These are phyloP conservation scores for Erebia epiphron DNA, from an alignment of 2,888 invertebrate species.

Conservation along the genomic window DNA sequence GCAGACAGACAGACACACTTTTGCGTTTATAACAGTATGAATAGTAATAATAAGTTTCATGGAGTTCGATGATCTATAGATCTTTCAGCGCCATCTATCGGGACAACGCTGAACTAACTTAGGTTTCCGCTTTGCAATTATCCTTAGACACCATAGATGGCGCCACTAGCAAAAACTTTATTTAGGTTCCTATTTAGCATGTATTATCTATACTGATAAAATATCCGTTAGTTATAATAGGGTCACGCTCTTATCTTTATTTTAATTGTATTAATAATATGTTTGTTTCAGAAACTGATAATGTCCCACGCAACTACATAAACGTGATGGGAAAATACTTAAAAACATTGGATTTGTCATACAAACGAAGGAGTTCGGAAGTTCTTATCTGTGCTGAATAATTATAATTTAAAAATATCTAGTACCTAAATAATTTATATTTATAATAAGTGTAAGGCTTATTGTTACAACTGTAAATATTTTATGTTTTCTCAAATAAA, in stretches of 20 bases:
- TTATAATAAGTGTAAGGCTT: neutral
- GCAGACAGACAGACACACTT: no score
- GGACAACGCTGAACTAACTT: neutral
- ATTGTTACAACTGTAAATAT: neutral
- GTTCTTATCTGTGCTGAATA: neutral
- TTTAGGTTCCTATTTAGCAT: neutral
- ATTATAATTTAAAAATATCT: neutral
- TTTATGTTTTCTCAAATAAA: neutral
- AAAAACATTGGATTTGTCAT: neutral
- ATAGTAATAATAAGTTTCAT: no score
- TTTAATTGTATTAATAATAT: constrained; percentile 9
- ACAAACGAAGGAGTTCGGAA: neutral
- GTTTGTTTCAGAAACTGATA: constrained; percentile 80
- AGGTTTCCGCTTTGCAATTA: neutral
- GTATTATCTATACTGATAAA: neutral
- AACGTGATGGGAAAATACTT: constrained; percentile 10
- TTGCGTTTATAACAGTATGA: no score
- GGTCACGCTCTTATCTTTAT: neutral
- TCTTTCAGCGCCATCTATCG: neutral
- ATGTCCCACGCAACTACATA: constrained; percentile 76
- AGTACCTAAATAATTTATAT: no score
- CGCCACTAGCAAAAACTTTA: neutral
- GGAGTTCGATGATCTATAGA: neutral
- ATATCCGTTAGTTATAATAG: neutral
- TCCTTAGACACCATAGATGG: neutral